Base-by-base conservation (phyloP, 2,797 vertebrate genomes). In the Macropus fuliginosus region DNA sequence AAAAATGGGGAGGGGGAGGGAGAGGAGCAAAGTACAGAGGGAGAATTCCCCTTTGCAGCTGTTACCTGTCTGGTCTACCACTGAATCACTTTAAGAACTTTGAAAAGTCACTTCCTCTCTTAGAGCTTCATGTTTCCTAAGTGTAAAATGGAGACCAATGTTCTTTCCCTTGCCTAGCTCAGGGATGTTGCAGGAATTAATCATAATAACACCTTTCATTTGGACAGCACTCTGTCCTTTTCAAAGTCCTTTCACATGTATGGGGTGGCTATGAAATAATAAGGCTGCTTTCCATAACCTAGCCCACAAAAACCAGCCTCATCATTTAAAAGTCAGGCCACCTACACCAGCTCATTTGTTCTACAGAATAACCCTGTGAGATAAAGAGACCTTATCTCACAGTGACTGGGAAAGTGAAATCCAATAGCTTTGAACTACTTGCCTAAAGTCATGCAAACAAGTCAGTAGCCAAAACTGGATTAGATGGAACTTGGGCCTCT, bases 141-240 rank as follows among this genome's bases (percentile, higher is more conserved):
- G 0, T 40, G 96, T 27, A 96, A 94, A 18, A 31, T 95, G 40
- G 91, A 91, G 96, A 94, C 18, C 90, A 91, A 55, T 91, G 90
- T 91, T 91, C 90, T 46, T 91, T 55, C 90, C 90, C 90, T 56
- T 55, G n/a, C 29, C 62, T 93, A 66, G 54, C 13, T 46, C 28
- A 87, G 10, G 54, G 56, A 92, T 94, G 96, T 87, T 87, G 40
- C 74, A 87, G 40, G 90, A 14, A 91, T 91, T 91, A 55, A 91
- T 91, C 50, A 91, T 54, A 21, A 91, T n/a, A 91, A 91, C 90
- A 54, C 50, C 54, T 55, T 55, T 91, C 90, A 91, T 91, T 55
- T 31, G 28, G 90, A 91, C 31, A 55, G 34, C 54, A 91, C 52
- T 87, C 74, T 87, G 74, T 87, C 74, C 74, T 50, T 87, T 87